Evolutionary conservation across 2,113 vertebrate species (phyloP).

Genomic region (Elachura formosa): DNA sequence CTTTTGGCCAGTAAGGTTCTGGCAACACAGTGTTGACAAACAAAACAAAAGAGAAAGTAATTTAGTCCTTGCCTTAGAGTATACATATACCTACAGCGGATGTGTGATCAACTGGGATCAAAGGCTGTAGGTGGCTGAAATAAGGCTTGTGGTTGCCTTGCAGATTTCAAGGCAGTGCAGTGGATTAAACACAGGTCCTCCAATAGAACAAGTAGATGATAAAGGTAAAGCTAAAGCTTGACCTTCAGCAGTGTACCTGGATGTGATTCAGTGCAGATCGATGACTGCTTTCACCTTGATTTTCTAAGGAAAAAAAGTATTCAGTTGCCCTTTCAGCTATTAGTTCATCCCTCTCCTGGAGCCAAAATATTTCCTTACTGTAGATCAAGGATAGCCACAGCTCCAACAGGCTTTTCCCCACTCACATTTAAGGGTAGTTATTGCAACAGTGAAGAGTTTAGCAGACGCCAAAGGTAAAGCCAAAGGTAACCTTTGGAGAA

Average conservation of each 20-base stretch:
- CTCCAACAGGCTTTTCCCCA: background rate
- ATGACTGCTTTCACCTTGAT: background rate
- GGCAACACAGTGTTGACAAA: background rate
- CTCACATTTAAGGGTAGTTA: background rate
- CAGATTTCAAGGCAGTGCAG: background rate
- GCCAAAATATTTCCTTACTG: background rate
- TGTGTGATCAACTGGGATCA: background rate
- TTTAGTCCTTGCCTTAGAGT: background rate
- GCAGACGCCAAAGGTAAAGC: background rate
- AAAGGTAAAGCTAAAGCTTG: background rate
- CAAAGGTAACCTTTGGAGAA: background rate
- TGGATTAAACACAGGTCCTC: background rate
- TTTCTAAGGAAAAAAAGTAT: background rate
- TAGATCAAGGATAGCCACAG: background rate
- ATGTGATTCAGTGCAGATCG: background rate
- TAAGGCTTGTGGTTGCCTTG: background rate
- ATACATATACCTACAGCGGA: background rate
- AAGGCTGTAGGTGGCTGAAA: background rate
- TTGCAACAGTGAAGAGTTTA: background rate
- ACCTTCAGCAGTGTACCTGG: background rate
- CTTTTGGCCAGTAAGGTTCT: background rate
- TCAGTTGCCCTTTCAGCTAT: background rate
- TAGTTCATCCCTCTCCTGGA: background rate
- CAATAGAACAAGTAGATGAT: rapidly evolving
- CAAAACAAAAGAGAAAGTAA: background rate